Conservation (phyloP, 2,113 vertebrate species). For the Gopherus evgoodei region DNA sequence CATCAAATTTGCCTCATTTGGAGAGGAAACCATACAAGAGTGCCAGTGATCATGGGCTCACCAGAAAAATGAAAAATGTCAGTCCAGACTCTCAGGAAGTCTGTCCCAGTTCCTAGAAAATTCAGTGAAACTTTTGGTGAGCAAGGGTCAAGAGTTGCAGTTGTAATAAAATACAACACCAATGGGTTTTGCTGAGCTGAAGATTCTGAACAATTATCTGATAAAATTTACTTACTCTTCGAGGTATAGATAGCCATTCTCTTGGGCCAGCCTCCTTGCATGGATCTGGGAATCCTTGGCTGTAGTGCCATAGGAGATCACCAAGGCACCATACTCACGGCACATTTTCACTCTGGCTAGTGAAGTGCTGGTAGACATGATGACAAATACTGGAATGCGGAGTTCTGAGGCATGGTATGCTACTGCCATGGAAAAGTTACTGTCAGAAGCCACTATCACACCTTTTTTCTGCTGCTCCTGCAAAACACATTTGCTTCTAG, state of each 20-base stretch:
- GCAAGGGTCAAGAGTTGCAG: neutral
- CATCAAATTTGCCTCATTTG: neutral
- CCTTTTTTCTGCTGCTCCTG: conserved; percentile 92
- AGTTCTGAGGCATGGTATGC: conserved; percentile 86
- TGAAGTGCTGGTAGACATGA: conserved; percentile 83
- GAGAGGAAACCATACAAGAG: neutral
- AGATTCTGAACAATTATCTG: neutral
- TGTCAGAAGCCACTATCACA: conserved; percentile 89
- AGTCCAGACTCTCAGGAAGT: neutral
- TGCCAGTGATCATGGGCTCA: neutral
- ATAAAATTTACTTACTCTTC: conserved; percentile 86
- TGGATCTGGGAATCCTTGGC: conserved; percentile 84
- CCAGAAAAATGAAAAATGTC: neutral
- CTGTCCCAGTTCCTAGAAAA: neutral
- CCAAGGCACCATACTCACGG: conserved; percentile 91
- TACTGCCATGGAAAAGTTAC: conserved; percentile 90
- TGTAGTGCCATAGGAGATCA: conserved; percentile 86
- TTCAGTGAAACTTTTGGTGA: neutral
- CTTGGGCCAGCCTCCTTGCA: conserved; percentile 83
- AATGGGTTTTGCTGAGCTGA: neutral
- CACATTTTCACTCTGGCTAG: conserved; percentile 80
- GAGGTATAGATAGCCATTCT: conserved; percentile 89
- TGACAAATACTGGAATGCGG: conserved; percentile 87
- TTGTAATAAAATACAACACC: neutral
- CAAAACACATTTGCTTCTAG: neutral